Base-by-base conservation (phyloP, 2,797 vertebrate species). In the Platyrinchus mystaceus region DNA sequence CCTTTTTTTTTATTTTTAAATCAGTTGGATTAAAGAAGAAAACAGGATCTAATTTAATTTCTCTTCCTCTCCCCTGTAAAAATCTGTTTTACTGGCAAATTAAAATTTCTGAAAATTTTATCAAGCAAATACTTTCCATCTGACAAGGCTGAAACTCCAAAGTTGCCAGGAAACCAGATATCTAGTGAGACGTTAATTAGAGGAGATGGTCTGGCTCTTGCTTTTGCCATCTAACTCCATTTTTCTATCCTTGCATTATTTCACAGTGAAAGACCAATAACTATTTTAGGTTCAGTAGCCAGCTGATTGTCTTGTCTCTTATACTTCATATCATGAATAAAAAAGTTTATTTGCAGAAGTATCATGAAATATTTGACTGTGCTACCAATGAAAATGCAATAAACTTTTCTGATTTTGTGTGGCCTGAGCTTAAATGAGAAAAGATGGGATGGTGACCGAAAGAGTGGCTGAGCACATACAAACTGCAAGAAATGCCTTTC, bases 61-160 rank as follows among this genome's bases (percentile, higher is more conserved):
- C 24, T 43, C 15, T 85, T 92, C 49, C 26, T 92, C 3, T 6
- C 82, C 7, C 10, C 44, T 50, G 36, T 68, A 90, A 86, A 95
- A 95, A 89, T 84, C 64, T 80, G 63, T 86, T 95, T 94, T 69
- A 62, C 75, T 93, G 44, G 91, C 90, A 92, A 78, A 92, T 96
- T 76, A 96, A 69, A 94, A 95, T 96, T 95, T 95, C 90, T 75
- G 78, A 95, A 95, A 93, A 96, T 83, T 73, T 75, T 96, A 78
- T 95, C 93, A 93, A 91, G 69, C 30, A 92, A 92, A 91, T 52
- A 47, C 8, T 79, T 62, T 64, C 67, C 91, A 59, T 93, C 90
- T 85, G 67, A 93, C 84, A 96, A 94, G 74, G 73, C 84, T 93
- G 86, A 74, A 79, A 75, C 70, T 77, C 84, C 71, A 77, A 67